Conservation (phyloP, 2,797 vertebrate species). For the Alcedo quadribrachys region DNA sequence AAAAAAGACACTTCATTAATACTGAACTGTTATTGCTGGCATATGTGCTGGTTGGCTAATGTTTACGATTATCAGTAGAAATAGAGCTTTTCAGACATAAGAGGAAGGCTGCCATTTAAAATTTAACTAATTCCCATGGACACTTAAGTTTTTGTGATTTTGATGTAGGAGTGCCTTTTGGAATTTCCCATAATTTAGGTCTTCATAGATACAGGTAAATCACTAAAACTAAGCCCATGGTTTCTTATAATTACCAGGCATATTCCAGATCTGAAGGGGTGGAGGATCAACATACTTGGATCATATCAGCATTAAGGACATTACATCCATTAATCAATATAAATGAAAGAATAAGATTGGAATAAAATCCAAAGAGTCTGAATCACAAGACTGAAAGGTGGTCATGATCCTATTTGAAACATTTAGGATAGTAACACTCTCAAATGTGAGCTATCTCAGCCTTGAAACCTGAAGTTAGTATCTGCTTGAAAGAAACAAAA, state of each 20-base stretch:
- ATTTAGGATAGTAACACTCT: not conserved
- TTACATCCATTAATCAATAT: not conserved
- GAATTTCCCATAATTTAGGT: not conserved
- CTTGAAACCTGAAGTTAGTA: not conserved
- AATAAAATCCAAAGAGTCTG: not conserved
- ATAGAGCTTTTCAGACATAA: constrained; percentile 27
- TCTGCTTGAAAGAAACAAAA: not conserved
- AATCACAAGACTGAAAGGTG: not conserved
- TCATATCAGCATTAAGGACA: not conserved
- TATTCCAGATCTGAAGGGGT: not conserved
- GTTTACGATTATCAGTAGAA: constrained; percentile 41
- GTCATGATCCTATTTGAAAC: rapidly evolving
- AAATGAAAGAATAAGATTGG: not conserved
- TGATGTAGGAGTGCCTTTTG: not conserved
- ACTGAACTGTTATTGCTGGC: constrained; percentile 59
- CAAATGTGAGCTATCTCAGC: not conserved
- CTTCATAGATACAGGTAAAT: not conserved
- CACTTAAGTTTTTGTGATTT: not conserved
- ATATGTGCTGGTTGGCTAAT: constrained; percentile 44
- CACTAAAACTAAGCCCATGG: not conserved
- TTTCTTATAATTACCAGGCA: not conserved
- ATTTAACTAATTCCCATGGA: not conserved
- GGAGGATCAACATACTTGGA: not conserved
- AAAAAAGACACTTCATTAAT: constrained; percentile 68
- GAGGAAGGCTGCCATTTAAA: constrained; percentile 16